Conservation (phyloP, 2,797 vertebrate species). For the Leucoraja ocellata region DNA sequence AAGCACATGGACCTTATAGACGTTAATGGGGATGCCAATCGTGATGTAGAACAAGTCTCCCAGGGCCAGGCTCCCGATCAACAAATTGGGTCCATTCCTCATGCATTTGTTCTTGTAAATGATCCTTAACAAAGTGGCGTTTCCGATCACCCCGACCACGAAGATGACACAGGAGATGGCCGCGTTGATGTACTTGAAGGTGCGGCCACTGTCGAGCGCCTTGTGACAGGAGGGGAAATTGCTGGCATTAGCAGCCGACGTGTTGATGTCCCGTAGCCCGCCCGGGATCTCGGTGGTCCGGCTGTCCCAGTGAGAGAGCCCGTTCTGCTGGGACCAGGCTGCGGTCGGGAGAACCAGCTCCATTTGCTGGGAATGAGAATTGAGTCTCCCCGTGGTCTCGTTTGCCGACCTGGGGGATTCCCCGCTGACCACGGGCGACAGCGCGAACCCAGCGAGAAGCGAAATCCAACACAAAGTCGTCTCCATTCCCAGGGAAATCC, state of each 20-base stretch:
- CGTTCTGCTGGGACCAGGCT: not conserved
- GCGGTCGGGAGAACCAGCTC: not conserved
- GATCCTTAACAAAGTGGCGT: conserved; percentile 88
- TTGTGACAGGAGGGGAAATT: conserved; percentile 53
- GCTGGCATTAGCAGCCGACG: not conserved
- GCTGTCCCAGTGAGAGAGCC: not conserved
- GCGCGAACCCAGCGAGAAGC: not conserved
- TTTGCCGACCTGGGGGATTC: not conserved
- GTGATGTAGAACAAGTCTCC: conserved; percentile 94
- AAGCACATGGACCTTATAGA: conserved; percentile 77
- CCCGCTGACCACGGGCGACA: not conserved
- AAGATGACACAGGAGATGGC: conserved; percentile 82
- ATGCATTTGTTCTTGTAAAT: conserved; percentile 98
- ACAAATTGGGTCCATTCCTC: conserved; percentile 94
- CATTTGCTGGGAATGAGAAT: not conserved
- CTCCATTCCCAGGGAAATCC: not conserved
- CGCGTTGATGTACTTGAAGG: conserved; percentile 90
- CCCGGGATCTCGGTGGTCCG: not conserved
- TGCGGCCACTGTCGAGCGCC: conserved; percentile 59
- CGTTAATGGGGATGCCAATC: conserved; percentile 82
- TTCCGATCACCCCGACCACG: conserved; percentile 89
- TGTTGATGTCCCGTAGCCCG: not conserved
- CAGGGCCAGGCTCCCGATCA: conserved; percentile 91
- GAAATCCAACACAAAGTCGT: not conserved
- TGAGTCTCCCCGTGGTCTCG: not conserved